These are phyloP conservation scores for Azorinus chamasolen DNA, from an alignment of 2,888 invertebrate species.

Conservation along the genomic window DNA sequence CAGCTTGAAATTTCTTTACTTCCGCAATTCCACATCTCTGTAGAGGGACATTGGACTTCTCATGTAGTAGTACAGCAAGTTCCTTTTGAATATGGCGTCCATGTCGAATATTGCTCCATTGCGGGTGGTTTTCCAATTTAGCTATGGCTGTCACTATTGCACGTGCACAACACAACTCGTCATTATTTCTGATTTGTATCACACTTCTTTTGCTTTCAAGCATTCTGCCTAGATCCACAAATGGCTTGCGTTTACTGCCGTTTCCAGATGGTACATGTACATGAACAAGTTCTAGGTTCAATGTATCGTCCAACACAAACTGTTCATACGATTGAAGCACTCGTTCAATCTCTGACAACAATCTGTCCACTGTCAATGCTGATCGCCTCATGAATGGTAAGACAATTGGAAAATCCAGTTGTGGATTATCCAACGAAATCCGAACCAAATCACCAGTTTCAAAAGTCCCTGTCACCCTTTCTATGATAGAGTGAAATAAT, in stretches of 20 bases:
- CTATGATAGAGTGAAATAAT: constrained; percentile 31
- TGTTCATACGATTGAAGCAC: constrained; percentile 48
- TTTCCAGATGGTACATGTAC: constrained; percentile 18
- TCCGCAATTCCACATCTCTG: constrained; percentile 41
- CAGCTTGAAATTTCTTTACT: constrained; percentile 35
- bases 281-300: constrained; percentile 31
- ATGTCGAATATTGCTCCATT: constrained; percentile 41
- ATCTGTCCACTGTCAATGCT: constrained; percentile 37
- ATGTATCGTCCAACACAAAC: constrained; percentile 45
- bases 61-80: constrained; percentile 13
- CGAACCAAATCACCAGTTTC: constrained; percentile 12
- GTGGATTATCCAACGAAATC: constrained; percentile 42
- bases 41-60: constrained; percentile 13
- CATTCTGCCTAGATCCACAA: constrained; percentile 24
- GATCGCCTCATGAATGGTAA: constrained; percentile 44
- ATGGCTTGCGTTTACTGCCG: constrained; percentile 11
- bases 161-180: constrained; percentile 46
- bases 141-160: constrained; percentile 48
- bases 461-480: constrained; percentile 14
- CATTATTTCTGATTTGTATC: constrained; percentile 33
- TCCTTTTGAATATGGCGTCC: constrained; percentile 30
- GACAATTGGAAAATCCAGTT: constrained; percentile 49
- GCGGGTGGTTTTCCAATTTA: constrained; percentile 24
- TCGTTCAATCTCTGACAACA: constrained; percentile 54
- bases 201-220: constrained; percentile 22